phyloP scores from a whole-genome alignment of 1,140 invertebrate species.

The Sminthurides bifidus region DNA sequence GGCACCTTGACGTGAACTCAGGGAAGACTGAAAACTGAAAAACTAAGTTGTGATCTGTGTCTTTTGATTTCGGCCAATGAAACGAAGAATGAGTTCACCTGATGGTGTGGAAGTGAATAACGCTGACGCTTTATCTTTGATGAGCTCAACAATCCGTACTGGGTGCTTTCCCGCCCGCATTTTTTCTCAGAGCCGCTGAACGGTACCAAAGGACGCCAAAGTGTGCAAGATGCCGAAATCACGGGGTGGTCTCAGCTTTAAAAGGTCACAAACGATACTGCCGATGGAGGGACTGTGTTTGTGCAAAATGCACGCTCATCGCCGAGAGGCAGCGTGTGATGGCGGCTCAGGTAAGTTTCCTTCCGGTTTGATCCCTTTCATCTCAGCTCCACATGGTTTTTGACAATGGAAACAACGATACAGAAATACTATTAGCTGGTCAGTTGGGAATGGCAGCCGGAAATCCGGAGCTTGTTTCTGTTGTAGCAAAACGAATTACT shows the following conservation, averaged over 20 bases:
- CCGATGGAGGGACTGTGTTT: constrained; percentile 87
- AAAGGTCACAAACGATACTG: constrained; percentile 70
- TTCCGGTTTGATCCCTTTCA: too few relatives aligned
- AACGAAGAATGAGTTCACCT: constrained; percentile 56
- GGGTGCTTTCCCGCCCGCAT: constrained; percentile 61
- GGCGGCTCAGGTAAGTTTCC: constrained; percentile 62
- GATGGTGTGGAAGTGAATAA: constrained; percentile 62
- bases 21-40: too few relatives aligned
- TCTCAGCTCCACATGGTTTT: too few relatives aligned
- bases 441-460: too few relatives aligned
- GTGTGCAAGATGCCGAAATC: constrained; percentile 94
- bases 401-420: too few relatives aligned
- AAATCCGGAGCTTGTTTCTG: too few relatives aligned
- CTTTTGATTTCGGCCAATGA: too few relatives aligned
- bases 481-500: too few relatives aligned
- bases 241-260: constrained; percentile 92
- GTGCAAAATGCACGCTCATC: constrained; percentile 97
- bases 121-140: constrained; percentile 51
- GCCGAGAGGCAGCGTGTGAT: constrained; percentile 96
- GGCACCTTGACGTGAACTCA: too few relatives aligned
- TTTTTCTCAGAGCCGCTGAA: constrained; percentile 69
- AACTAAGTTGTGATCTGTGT: too few relatives aligned
- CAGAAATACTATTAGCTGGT: too few relatives aligned
- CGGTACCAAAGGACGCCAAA: constrained; percentile 96
- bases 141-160: constrained; percentile 66